phyloP scores from a whole-genome alignment of 2,888 invertebrate species.

The Tuberolachnus salignus region DNA sequence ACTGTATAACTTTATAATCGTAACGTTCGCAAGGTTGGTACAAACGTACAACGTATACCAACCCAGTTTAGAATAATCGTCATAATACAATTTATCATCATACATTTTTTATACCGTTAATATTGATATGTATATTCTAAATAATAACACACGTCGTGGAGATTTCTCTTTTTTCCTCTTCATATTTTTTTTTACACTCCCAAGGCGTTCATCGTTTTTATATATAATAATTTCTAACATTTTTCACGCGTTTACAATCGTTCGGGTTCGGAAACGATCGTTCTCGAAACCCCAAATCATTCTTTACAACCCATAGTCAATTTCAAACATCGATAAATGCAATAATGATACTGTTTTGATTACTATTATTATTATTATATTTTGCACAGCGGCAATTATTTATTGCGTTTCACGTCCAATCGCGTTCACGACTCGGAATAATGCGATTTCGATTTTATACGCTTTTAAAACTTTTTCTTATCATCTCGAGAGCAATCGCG shows the following conservation, averaged over 20 bases:
- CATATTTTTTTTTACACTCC: constrained; percentile 24
- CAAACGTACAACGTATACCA: no score
- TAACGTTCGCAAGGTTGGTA: no score
- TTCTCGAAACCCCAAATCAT: background rate
- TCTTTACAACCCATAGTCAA: constrained; percentile 29
- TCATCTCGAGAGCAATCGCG: constrained; percentile 7
- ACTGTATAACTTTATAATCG: no score
- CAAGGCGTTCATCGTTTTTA: constrained; percentile 3
- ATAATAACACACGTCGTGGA: background rate
- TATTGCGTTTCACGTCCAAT: background rate
- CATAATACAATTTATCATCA: no score
- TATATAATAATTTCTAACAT: background rate
- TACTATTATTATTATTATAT: background rate
- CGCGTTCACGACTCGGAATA: constrained; percentile 16
- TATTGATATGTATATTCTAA: background rate
- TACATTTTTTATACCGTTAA: background rate
- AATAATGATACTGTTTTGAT: constrained; percentile 1
- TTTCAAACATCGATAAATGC: constrained; percentile 15
- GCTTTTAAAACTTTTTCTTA: constrained; percentile 5
- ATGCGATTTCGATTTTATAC: constrained; percentile 3
- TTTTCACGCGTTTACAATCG: constrained; percentile 27
- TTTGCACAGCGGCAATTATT: background rate
- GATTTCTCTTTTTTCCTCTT: no score
- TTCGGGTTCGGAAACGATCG: constrained; percentile 25
- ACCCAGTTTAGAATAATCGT: no score